Base-by-base conservation (phyloP, 1,140 invertebrate species). In the Heliconius congener region DNA sequence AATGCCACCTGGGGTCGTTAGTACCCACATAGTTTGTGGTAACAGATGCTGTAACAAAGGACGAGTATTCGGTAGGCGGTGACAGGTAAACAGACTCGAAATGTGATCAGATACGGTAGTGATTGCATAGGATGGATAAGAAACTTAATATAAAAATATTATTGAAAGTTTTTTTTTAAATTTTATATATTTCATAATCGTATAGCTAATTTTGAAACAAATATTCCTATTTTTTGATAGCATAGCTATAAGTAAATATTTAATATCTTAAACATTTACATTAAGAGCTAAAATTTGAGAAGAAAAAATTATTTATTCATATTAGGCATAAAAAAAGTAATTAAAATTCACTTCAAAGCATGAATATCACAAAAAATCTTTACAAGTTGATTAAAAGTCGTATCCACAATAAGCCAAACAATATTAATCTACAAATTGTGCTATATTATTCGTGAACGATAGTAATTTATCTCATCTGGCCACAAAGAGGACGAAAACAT, bases 351-450 rank as follows among this genome's bases (percentile, higher is more conserved):
- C 1, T 46, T 5, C 1, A 46, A 46, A 46, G 42, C 42, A 46
- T 4, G 42, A 46, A 46, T 16, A 16, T 46, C 13, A 16, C 42
- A 46, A 46, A 16, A 46, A 46, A 46, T 16, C 13, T 16, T 46
- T 13, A 46, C 13, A 46, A 13, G 13, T 46, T 46, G 42, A 46
- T 46, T 16, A 16, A 46, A 42, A 19, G 74, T 50, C 85, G 30
- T 84, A 86, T 93, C 91, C 88, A 89, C 55, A 85, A 50, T 77
- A 85, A 74, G 0, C 76, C 50, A 30, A 74, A 83, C 72, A 72
- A 76, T 83, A 85, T 84, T 88, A 91, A 91, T 92, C 87, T 86
- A 94, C 90, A 93, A 94, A 94, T 93, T 93, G 91, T 91, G 86
- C 84, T 90, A 91, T 84, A 88, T 88, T 88, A 90, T 87, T 84